Evolutionary conservation across 1,140 invertebrate species (phyloP).

Genomic region (Gryon sp.): DNA sequence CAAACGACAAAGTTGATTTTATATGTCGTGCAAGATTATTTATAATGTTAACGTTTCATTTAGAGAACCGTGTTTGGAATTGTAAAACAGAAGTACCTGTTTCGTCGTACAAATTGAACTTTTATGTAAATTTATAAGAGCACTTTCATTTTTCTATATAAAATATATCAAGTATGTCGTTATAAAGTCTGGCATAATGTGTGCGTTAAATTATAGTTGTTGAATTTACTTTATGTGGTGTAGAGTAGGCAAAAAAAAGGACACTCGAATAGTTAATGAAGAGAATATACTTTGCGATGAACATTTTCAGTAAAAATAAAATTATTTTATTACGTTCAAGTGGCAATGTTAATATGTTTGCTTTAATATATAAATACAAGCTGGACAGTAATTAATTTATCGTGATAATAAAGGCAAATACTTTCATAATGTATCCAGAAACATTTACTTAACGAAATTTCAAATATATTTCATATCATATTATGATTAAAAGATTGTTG

Average conservation of each 20-base stretch:
- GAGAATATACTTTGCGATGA: slow-evolving; percentile 6
- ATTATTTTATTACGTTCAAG: slow-evolving; percentile 16
- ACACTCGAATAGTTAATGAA: not conserved
- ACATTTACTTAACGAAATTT: too few species aligned
- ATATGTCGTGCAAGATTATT: slow-evolving; percentile 5
- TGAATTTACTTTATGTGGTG: slow-evolving; percentile 48
- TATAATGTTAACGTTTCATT: slow-evolving; percentile 29
- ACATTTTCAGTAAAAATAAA: not conserved
- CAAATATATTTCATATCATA: too few species aligned
- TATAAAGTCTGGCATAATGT: slow-evolving; percentile 41
- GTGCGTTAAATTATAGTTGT: slow-evolving; percentile 29
- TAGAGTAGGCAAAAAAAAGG: slow-evolving; percentile 14
- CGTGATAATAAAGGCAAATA: too few species aligned
- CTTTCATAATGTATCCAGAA: too few species aligned
- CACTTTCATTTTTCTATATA: slow-evolving; percentile 49
- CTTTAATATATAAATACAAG: too few species aligned
- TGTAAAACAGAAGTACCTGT: slow-evolving; percentile 29
- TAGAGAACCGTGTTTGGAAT: slow-evolving; percentile 16
- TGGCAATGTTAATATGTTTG: not conserved
- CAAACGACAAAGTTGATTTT: not conserved
- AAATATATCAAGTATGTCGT: slow-evolving; percentile 34
- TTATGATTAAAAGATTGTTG: too few species aligned
- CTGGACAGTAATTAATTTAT: too few species aligned
- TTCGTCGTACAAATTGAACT: slow-evolving; percentile 27
- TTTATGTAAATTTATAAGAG: slow-evolving; percentile 45